phyloP scores from a whole-genome alignment of 1,140 invertebrate species.

The Sitophilus oryzae region DNA sequence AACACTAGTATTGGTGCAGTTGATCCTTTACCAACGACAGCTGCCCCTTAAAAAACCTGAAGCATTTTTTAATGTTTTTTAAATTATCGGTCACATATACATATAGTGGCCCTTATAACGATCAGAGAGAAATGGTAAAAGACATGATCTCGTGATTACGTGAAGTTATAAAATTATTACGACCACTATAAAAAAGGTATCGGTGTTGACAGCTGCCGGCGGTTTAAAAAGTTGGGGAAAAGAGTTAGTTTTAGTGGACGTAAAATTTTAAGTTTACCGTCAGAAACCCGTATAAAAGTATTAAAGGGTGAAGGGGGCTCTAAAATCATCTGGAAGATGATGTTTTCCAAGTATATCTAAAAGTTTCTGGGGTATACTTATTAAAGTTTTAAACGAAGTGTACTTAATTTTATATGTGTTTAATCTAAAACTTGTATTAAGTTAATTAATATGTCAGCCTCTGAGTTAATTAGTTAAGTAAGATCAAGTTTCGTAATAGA shows the following conservation, averaged over 20 bases:
- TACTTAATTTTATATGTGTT: not conserved
- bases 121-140: not conserved
- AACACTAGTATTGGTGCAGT: constrained; percentile 6
- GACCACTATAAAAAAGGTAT: not conserved
- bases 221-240: not conserved
- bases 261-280: not conserved
- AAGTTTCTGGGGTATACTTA: not conserved
- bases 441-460: no score
- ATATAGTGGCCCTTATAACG: constrained; percentile 5
- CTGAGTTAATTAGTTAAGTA: no score
- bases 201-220: not conserved
- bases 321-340: not conserved
- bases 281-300: not conserved
- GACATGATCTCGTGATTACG: not conserved
- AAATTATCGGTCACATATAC: constrained; percentile 5
- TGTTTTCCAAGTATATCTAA: not conserved
- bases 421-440: no score
- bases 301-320: not conserved
- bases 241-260: not conserved
- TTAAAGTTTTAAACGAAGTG: not conserved
- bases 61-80: constrained; percentile 5
- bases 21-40: not conserved
- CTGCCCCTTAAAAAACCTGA: not conserved
- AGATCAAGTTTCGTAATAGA: no score
- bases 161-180: constrained; percentile 4